phyloP scores from a whole-genome alignment of 2,888 invertebrate genomes.

The Hypercompe scribonia region DNA sequence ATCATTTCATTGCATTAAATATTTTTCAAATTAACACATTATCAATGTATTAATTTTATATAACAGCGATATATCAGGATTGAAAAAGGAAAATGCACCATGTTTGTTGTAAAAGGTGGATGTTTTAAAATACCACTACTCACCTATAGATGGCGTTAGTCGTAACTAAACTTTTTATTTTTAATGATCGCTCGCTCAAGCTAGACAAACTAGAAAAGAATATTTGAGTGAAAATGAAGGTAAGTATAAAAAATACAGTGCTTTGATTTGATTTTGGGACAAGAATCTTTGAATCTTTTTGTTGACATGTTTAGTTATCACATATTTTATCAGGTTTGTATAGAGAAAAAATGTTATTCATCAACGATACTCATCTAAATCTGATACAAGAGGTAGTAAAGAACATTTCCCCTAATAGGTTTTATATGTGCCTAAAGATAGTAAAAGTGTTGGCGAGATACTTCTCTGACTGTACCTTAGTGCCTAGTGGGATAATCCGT shows the following conservation, averaged over 20 bases:
- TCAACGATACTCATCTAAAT: neutral
- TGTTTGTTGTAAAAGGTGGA: neutral
- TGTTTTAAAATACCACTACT: slow-evolving; percentile 60
- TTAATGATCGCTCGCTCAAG: neutral
- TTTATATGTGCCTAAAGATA: neutral
- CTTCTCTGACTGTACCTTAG: neutral
- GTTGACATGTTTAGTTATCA: neutral
- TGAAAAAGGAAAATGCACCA: neutral
- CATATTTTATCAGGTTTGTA: neutral
- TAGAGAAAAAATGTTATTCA: neutral
- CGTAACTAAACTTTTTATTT: slow-evolving; percentile 9
- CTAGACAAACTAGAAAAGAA: neutral
- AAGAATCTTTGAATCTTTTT: neutral
- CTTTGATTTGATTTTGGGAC: neutral
- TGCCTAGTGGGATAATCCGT: neutral
- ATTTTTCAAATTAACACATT: neutral
- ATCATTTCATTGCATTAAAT: neutral
- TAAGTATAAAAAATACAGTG: neutral
- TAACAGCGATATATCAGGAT: neutral
- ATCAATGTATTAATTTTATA: neutral
- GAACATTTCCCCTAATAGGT: neutral
- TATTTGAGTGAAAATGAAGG: neutral
- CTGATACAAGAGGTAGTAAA: neutral
- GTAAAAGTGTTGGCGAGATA: neutral
- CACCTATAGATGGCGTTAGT: slow-evolving; percentile 70